Evolutionary conservation across 2,797 vertebrate genomes (phyloP).

Genomic region (Vireo griseus): DNA sequence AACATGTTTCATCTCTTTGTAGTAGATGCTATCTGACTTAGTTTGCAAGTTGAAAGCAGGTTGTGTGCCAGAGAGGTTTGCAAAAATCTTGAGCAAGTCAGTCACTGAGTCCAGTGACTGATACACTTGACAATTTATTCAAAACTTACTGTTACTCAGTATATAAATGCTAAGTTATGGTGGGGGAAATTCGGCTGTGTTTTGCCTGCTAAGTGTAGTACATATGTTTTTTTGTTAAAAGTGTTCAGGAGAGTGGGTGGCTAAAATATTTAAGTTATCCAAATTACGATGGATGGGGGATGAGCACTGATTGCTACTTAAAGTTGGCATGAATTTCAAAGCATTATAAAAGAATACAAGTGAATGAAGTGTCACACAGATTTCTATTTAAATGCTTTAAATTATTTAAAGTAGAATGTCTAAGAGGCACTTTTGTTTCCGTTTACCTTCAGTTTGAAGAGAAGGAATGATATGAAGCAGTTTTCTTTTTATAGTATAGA

Average conservation of each 20-base stretch:
- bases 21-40: background rate
- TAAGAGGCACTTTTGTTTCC: background rate
- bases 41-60: background rate
- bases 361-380: background rate
- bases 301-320: slow-evolving; percentile 12
- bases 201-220: slow-evolving; percentile 36
- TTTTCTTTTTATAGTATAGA: background rate
- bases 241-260: slow-evolving; percentile 45
- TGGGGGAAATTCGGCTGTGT: slow-evolving; percentile 15
- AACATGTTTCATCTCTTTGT: background rate
- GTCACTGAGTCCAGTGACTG: background rate
- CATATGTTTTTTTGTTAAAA: slow-evolving; percentile 59
- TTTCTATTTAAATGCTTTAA: slow-evolving; percentile 20
- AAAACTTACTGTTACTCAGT: background rate
- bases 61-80: background rate
- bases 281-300: background rate
- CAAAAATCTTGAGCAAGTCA: background rate
- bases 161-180: background rate
- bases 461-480: background rate
- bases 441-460: background rate
- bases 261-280: slow-evolving; percentile 56
- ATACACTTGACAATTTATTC: background rate
- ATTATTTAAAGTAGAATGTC: background rate
- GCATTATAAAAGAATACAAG: background rate
- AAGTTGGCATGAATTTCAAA: slow-evolving; percentile 48